Evolutionary conservation across 2,113 vertebrate species (phyloP), one percentile per base, ranked within the genome.

Genomic region (Vulpes vulpes): DNA sequence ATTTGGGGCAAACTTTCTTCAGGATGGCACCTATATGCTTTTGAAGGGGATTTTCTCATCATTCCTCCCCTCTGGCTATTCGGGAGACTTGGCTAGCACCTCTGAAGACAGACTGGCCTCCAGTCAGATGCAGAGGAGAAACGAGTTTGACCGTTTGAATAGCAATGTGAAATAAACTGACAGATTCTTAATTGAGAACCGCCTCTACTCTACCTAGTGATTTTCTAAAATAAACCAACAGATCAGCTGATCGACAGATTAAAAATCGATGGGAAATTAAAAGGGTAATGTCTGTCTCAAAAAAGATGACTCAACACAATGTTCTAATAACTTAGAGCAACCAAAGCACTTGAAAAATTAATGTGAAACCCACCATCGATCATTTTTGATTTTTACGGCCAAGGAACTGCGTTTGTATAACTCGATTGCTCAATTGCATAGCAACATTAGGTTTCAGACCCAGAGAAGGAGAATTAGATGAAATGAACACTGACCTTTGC

Each of bases 271-370:
- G 67, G 27, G 15, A 96, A 94, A 98, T 94, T 83, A 89, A 73
- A 97, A 84, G 19, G 51, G 27, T 89, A 81, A 96, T 89, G 57
- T 96, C 62, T 92, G 23, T 74, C 57, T 94, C 80, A 87, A 71
- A 94, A 94, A 80, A 94, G 53, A 96, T 93, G 71, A 88, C 49
- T 89, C 86, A 51, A 89, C 81, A 93, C 62, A 95, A 64, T 82
- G 32, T 96, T 92, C 88, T 96, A 91, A 92, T 95, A 95, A 91
- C 19, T 49, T 16, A 94, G 30, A 94, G 78, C 17, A 73, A 96
- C 69, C 87, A 97, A 92, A 92, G 74, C 79, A 94, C 89, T 95
- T 96, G 97, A 94, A 90, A 97, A 94, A 96, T 97, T 97, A 96
- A 97, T 93, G 91, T 80, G 64, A 97, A 96, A 91, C 89, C n/a